These are phyloP conservation scores for Meghimatium bilineatum DNA, from an alignment of 2,888 invertebrate species.

Conservation along the genomic window DNA sequence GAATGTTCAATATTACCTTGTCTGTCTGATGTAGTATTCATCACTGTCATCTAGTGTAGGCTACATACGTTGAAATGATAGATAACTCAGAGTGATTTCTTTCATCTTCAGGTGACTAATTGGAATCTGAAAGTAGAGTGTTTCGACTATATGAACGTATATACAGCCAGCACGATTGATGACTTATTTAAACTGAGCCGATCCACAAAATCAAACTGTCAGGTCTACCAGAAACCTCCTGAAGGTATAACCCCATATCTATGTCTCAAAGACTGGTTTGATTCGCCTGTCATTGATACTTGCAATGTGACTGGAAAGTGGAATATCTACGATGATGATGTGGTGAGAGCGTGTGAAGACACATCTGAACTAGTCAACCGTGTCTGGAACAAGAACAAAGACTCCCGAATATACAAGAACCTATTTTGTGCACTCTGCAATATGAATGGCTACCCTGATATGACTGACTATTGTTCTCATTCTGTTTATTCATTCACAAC, in stretches of 20 bases:
- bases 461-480: background rate
- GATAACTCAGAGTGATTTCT: background rate
- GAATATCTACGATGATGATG: conserved; percentile 10
- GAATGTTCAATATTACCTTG: too few species aligned
- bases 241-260: background rate
- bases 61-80: too few species aligned
- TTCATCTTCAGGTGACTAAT: background rate
- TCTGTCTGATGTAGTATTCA: too few species aligned
- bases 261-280: background rate
- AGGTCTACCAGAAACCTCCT: background rate
- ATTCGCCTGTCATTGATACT: background rate
- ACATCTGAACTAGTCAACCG: background rate
- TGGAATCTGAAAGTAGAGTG: conserved; percentile 1
- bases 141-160: background rate
- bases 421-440: conserved; percentile 37
- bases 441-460: background rate
- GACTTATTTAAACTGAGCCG: background rate
- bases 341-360: conserved; percentile 12
- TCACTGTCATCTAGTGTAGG: too few species aligned
- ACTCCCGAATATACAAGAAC: background rate
- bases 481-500: background rate
- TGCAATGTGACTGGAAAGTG: conserved; percentile 26
- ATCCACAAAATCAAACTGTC: background rate
- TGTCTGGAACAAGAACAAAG: background rate
- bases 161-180: background rate